Conservation (phyloP, 2,797 vertebrate species). For the Otolemur crassicaudatus region DNA sequence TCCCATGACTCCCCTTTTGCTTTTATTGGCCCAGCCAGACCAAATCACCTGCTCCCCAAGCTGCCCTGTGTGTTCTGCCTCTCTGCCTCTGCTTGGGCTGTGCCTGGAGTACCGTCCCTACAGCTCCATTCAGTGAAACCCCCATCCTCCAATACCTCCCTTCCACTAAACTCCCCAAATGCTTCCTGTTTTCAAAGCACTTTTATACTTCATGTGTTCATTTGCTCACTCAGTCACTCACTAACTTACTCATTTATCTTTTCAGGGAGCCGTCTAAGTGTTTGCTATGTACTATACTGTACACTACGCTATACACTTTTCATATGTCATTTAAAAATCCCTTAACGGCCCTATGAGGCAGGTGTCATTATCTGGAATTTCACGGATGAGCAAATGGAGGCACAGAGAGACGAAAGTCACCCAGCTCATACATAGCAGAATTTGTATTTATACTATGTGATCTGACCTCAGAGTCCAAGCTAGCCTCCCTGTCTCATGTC, state of each 20-base stretch:
- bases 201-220: not conserved
- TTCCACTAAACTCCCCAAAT: not conserved
- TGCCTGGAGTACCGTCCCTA: accelerated
- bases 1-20: not conserved
- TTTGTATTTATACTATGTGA: not conserved
- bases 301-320: not conserved
- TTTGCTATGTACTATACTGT: not conserved
- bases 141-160: accelerated
- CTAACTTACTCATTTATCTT: not conserved
- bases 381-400: not conserved
- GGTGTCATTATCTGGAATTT: not conserved
- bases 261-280: not conserved
- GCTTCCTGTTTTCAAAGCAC: accelerated
- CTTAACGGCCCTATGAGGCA: not conserved
- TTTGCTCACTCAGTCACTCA: not conserved
- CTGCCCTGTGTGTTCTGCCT: accelerated
- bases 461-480: not conserved
- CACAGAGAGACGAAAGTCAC: not conserved
- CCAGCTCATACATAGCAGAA: accelerated
- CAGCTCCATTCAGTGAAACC: not conserved
- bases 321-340: too few relatives aligned
- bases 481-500: not conserved
- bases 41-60: accelerated
- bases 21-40: not conserved
- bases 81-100: not conserved